Evolutionary conservation across 2,797 vertebrate species (phyloP), one percentile per base, ranked within the genome.

Genomic region (Setipinna tenuifilis): DNA sequence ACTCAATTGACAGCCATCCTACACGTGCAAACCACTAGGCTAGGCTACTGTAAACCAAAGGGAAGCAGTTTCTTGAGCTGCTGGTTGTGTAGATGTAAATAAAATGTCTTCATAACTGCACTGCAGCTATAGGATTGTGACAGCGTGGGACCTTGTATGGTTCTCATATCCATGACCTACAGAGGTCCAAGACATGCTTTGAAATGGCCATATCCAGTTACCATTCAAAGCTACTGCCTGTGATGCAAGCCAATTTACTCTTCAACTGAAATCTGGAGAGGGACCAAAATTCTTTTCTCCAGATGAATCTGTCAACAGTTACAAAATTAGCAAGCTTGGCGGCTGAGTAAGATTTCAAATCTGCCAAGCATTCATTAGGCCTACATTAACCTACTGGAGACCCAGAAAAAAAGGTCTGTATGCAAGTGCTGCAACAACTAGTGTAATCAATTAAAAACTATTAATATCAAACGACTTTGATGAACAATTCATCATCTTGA

Each of bases 71-170:
- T 28, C 23, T 68, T 78, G 71, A 6, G 41, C 9, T 31, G 65
- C 28, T 41, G 6, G 2, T 17, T 21, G 31, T 41, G 16, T 10
- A 17, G 17, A 31, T 11, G 19, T 23, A 65, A 65, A 28, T 65
- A 17, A 78, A 44, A 44, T 59, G 19, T 78, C 71, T 78, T 78
- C 68, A 19, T 75, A 75, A 75, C 68, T 75, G 68, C 31, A 75
- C 16, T 78, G 71, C 35, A 78, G 71, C 44, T 78, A 78, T 2
- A 78, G 35, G 21, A 44, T 41, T 78, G 68, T 35, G 68, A 19
- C 10, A 65, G 11, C 28, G 25, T 41, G 16, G 68, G 14, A 2
- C 14, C 5, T 41, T 41, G 31, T 78, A 54, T 78, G 71, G 31
- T 78, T 41, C 19, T 41, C 17, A 44, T 9, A 54, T 14, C 19